A percentile compares a stretch with the other conserved stretches of the same genome.
phyloP scores from a whole-genome alignment of 2,888 invertebrate species.

The Epistrophe grossulariae region DNA sequence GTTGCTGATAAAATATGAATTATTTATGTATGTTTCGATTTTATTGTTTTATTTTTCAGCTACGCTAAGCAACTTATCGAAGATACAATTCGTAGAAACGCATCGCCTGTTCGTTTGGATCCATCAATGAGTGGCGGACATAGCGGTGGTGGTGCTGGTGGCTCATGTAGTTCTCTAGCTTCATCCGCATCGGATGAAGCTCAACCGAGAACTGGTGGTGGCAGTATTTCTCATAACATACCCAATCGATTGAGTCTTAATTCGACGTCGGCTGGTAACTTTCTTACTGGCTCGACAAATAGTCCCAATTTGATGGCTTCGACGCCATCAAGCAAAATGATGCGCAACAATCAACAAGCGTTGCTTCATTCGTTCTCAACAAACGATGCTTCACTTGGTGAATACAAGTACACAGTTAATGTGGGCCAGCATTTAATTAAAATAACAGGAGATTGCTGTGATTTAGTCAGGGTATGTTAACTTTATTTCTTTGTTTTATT shows the following conservation, averaged over 20 bases:
- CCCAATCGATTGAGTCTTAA: conserved; percentile 82
- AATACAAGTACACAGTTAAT: conserved; percentile 94
- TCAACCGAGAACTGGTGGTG: conserved; percentile 79
- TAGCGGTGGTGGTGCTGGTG: conserved; percentile 82
- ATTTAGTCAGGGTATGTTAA: conserved; percentile 91
- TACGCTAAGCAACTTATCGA: conserved; percentile 97
- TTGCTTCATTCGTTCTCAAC: conserved; percentile 92
- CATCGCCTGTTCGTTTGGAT: conserved; percentile 93
- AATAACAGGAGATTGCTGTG: conserved; percentile 93
- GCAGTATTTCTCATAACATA: conserved; percentile 78
- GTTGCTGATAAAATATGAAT: neutral
- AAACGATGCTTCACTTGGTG: conserved; percentile 92
- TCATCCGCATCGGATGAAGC: conserved; percentile 87
- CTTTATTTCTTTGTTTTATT: neutral
- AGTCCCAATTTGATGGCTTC: conserved; percentile 60
- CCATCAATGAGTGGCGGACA: conserved; percentile 83
- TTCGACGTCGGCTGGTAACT: conserved; percentile 81
- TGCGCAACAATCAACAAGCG: conserved; percentile 82
- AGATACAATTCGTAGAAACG: conserved; percentile 97
- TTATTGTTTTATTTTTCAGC: conserved; percentile 84
- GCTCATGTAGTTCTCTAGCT: conserved; percentile 91
- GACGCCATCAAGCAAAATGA: conserved; percentile 81
- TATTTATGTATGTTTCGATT: conserved; percentile 3
- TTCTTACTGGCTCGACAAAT: conserved; percentile 81
- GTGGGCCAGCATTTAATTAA: conserved; percentile 93